Evolutionary conservation across 1,140 invertebrate genomes (phyloP).

Genomic region (Bombus pascuorum): DNA sequence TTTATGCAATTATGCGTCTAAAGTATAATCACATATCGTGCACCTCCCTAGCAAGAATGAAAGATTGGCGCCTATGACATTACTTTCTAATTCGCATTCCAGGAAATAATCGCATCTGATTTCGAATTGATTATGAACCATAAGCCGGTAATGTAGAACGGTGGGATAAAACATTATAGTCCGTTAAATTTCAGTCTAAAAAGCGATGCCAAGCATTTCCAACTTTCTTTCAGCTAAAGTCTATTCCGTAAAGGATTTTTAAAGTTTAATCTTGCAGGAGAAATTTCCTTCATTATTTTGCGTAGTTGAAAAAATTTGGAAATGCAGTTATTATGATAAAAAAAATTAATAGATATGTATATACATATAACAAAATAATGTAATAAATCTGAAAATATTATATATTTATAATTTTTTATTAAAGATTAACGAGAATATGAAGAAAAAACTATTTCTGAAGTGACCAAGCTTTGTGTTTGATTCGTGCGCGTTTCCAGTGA

Average conservation of each 20-base stretch:
- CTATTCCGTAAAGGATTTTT: too few relatives aligned
- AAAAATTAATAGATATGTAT: too few relatives aligned
- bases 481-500: background rate
- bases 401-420: too few relatives aligned
- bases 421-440: background rate
- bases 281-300: background rate
- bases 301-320: too few relatives aligned
- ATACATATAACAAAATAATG: too few relatives aligned
- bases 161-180: background rate
- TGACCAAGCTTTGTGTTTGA: background rate
- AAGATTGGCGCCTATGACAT: background rate
- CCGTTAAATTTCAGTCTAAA: too few relatives aligned
- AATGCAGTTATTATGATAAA: too few relatives aligned
- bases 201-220: too few relatives aligned
- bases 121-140: background rate
- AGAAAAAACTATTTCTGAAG: background rate
- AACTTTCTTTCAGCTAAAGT: too few relatives aligned
- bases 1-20: slow-evolving; percentile 3
- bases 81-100: background rate
- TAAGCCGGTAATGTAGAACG: background rate
- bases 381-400: too few relatives aligned
- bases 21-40: background rate
- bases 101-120: background rate
- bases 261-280: background rate
- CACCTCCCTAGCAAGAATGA: background rate